Percentiles rank a stretch among this genome's conserved stretches.
Conservation (phyloP, 2,797 vertebrate genomes). For the Ceryle rudis region DNA sequence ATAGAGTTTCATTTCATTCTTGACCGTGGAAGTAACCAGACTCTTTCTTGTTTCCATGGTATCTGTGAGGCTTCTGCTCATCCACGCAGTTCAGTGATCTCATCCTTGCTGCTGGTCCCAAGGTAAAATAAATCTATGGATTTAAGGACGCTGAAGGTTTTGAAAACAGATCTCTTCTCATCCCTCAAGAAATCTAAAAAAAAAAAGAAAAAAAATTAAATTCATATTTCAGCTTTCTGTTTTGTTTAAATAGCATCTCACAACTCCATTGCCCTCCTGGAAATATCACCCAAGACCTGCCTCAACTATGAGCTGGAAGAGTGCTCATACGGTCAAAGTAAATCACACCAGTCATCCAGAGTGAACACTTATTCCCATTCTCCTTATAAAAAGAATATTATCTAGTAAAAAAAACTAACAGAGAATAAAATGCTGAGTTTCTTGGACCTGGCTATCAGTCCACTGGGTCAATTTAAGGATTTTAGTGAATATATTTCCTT, state of each 20-base stretch:
- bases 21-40: neutral
- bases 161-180: constrained; percentile 33
- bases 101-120: constrained; percentile 7
- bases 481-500: constrained; percentile 19
- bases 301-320: neutral
- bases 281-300: constrained; percentile 16
- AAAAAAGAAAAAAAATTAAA: neutral
- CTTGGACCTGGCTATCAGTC: constrained; percentile 19
- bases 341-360: neutral
- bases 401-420: neutral
- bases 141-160: constrained; percentile 32
- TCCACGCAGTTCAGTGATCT: constrained; percentile 23
- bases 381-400: constrained; percentile 60
- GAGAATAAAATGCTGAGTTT: constrained; percentile 9
- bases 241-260: constrained; percentile 47
- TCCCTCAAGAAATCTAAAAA: constrained; percentile 41
- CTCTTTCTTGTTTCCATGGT: neutral
- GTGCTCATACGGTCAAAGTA: constrained; percentile 26
- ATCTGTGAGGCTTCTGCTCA: constrained; percentile 33
- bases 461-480: constrained; percentile 19
- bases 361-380: constrained; percentile 41
- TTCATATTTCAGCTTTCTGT: constrained; percentile 39
- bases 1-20: neutral
- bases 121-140: constrained; percentile 41
- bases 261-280: neutral